phyloP scores from a whole-genome alignment of 2,797 vertebrate genomes.

The Enteromius unitaeniatus region DNA sequence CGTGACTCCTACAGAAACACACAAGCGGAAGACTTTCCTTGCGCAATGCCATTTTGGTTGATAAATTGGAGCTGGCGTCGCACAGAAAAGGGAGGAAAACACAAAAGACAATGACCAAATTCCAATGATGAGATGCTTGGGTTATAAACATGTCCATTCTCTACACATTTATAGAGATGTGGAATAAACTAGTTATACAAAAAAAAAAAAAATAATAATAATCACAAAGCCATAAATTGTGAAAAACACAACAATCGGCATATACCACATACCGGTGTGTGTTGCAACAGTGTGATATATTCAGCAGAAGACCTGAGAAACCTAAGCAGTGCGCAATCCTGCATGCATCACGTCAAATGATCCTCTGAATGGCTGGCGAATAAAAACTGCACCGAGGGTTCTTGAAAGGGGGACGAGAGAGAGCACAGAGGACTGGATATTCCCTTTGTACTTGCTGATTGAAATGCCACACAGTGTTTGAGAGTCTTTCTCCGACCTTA shows the following conservation, averaged over 20 bases:
- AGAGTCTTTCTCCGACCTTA: constrained; percentile 76
- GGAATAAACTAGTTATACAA: constrained; percentile 12
- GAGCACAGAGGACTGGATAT: constrained; percentile 54
- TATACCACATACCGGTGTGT: constrained; percentile 53
- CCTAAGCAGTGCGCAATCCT: constrained; percentile 46
- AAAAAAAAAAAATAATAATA: too few species aligned
- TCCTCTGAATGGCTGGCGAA: constrained; percentile 54
- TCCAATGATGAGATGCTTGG: constrained; percentile 23
- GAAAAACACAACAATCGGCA: constrained; percentile 44
- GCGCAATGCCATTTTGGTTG: constrained; percentile 4
- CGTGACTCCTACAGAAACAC: background rate
- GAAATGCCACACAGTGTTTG: constrained; percentile 57
- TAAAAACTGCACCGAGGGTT: constrained; percentile 57
- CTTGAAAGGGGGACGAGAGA: constrained; percentile 54
- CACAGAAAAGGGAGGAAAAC: background rate
- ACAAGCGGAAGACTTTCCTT: constrained; percentile 9
- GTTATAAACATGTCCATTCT: constrained; percentile 6
- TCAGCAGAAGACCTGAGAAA: constrained; percentile 56
- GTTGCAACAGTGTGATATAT: constrained; percentile 48
- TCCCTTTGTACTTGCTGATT: constrained; percentile 65
- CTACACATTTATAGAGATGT: background rate
- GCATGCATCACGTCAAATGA: constrained; percentile 53
- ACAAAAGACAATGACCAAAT: constrained; percentile 18
- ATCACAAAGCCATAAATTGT: constrained; percentile 22
- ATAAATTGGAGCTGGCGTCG: constrained; percentile 15